Conservation (phyloP, 2,797 vertebrate species). For the Echiichthys vipera region DNA sequence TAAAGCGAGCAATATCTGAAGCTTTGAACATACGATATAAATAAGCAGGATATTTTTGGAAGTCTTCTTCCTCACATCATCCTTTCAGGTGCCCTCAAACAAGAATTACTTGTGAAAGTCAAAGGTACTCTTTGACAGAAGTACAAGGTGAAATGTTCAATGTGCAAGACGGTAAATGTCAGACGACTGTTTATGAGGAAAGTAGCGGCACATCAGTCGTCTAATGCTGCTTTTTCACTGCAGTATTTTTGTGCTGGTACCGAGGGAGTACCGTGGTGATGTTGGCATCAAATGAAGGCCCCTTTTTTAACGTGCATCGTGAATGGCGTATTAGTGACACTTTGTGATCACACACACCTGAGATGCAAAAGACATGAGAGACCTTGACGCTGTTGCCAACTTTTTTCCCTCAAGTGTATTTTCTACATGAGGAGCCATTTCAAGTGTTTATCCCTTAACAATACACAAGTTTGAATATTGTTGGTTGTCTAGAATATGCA, state of each 20-base stretch:
- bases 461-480: constrained; percentile 27
- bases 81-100: constrained; percentile 67
- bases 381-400: constrained; percentile 17
- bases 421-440: constrained; percentile 46
- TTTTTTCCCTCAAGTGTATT: constrained; percentile 43
- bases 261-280: constrained; percentile 42
- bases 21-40: constrained; percentile 68
- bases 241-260: constrained; percentile 39
- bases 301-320: constrained; percentile 48
- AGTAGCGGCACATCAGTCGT: constrained; percentile 44
- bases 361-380: constrained; percentile 57
- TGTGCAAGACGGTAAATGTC: constrained; percentile 51
- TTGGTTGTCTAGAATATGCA: constrained; percentile 29
- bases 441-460: constrained; percentile 47
- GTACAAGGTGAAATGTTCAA: constrained; percentile 64
- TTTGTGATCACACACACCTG: constrained; percentile 67
- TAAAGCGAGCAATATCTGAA: constrained; percentile 46
- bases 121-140: constrained; percentile 63
- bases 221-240: constrained; percentile 16
- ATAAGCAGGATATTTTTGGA: constrained; percentile 75
- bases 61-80: constrained; percentile 46
- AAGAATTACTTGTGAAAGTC: constrained; percentile 65
- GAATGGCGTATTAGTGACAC: constrained; percentile 58
- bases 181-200: constrained; percentile 54
- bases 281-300: constrained; percentile 54